These are phyloP conservation scores for Chloebia gouldiae DNA, from an alignment of 2,113 vertebrate genomes.

Conservation along the genomic window DNA sequence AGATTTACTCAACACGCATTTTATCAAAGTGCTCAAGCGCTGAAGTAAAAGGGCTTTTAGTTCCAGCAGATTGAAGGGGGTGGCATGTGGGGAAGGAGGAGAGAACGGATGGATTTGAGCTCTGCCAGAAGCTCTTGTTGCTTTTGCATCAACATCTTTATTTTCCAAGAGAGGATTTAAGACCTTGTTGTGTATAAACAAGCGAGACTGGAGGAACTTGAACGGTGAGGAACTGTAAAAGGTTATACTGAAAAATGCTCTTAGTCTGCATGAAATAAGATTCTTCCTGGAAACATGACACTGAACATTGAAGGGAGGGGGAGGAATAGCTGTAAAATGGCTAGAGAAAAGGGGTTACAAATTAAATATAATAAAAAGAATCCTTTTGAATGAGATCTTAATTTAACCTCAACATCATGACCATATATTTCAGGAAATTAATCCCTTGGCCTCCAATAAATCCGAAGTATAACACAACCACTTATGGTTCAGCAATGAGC, in stretches of 20 bases:
- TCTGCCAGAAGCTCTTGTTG: slow-evolving; percentile 35
- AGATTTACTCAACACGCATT: slow-evolving; percentile 10
- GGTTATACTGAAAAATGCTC: slow-evolving; percentile 26
- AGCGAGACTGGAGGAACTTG: not conserved
- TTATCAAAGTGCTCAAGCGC: slow-evolving; percentile 21
- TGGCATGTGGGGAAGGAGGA: slow-evolving; percentile 31
- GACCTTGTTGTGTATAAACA: slow-evolving; percentile 48
- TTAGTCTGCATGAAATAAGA: slow-evolving; percentile 58
- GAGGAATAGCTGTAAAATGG: slow-evolving; percentile 45
- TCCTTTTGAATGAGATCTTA: slow-evolving; percentile 63
- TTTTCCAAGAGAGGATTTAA: slow-evolving; percentile 48
- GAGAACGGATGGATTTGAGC: slow-evolving; percentile 18
- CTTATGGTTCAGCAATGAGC: slow-evolving; percentile 40
- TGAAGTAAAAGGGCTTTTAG: slow-evolving; percentile 54
- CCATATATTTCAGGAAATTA: slow-evolving; percentile 63
- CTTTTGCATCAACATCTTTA: slow-evolving; percentile 46
- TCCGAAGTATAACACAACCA: slow-evolving; percentile 22
- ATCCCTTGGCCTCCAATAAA: slow-evolving; percentile 61
- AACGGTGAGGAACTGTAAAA: slow-evolving; percentile 33
- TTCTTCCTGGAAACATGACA: slow-evolving; percentile 61
- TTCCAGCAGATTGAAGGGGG: slow-evolving; percentile 41
- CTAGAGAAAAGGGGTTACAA: slow-evolving; percentile 45
- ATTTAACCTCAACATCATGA: slow-evolving; percentile 60
- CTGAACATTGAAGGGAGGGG: slow-evolving; percentile 30
- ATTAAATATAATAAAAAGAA: slow-evolving; percentile 67